A percentile compares a stretch with the other conserved stretches of the same genome.
Evolutionary conservation across 1,140 invertebrate genomes (phyloP).

Genomic region (Oscheius sp.): DNA sequence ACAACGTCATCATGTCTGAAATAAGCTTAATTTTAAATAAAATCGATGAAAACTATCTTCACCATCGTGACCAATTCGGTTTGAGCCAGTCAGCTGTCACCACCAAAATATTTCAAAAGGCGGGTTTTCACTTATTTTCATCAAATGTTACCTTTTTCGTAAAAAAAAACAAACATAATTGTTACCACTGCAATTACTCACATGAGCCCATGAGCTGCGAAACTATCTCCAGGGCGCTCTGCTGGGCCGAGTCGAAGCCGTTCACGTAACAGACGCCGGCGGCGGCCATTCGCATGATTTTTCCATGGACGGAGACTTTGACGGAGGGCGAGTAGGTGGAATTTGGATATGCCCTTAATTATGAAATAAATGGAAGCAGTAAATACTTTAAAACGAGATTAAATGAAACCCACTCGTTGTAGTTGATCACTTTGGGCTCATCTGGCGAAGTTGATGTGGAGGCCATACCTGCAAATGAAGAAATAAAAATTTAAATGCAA

Average conservation of each 20-base stretch:
- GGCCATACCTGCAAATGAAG: too few species aligned
- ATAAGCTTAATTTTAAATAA: constrained; percentile 12
- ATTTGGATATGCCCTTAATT: not conserved
- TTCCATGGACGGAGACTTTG: not conserved
- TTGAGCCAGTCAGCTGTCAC: not conserved
- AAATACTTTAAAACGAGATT: too few species aligned
- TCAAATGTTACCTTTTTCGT: constrained; percentile 5
- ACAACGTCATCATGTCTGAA: constrained; percentile 35
- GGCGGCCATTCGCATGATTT: constrained; percentile 25
- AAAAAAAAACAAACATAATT: constrained; percentile 5
- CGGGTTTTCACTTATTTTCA: too few species aligned
- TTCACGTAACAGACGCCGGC: constrained; percentile 22
- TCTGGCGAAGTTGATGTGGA: too few species aligned
- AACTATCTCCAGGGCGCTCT: constrained; percentile 22
- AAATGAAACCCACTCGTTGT: too few species aligned
- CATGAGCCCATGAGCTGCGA: constrained; percentile 32
- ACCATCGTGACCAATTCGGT: too few species aligned
- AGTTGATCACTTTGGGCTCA: too few species aligned
- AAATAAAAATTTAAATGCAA: too few species aligned
- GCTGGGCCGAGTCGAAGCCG: constrained; percentile 28
- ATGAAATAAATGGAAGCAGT: too few species aligned
- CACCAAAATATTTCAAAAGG: not conserved
- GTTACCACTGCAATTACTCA: constrained; percentile 1
- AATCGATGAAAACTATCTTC: constrained; percentile 1
- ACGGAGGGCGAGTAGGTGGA: not conserved